phyloP scores from a whole-genome alignment of 2,888 invertebrate genomes.

The Operophtera brumata region DNA sequence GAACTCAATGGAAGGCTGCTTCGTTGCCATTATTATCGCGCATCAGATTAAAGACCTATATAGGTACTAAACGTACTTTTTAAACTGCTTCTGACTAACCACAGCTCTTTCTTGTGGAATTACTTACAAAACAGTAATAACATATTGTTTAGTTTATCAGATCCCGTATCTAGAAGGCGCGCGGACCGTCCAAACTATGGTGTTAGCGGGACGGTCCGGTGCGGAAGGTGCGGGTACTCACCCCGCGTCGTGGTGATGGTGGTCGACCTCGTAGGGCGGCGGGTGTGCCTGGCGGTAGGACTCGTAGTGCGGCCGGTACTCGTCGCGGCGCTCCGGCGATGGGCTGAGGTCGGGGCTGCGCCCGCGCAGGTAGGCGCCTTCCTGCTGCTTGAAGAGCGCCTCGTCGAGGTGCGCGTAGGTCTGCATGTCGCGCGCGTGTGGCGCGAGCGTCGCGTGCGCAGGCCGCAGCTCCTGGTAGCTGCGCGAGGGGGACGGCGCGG shows the following conservation, averaged over 20 bases:
- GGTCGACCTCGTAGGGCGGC: constrained; percentile 58
- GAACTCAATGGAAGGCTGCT: too few species aligned
- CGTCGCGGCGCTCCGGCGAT: constrained; percentile 62
- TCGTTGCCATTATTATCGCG: too few species aligned
- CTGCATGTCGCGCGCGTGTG: constrained; percentile 74
- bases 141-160: too few species aligned
- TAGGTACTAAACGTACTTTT: too few species aligned
- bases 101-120: too few species aligned
- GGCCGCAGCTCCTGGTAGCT: constrained; percentile 75
- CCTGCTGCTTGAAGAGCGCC: constrained; percentile 54
- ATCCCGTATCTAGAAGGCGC: too few species aligned
- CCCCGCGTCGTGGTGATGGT: constrained; percentile 59
- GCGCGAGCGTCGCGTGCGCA: constrained; percentile 40
- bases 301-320: constrained; percentile 68
- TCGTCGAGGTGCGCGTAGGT: constrained; percentile 68
- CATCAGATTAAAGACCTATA: too few species aligned
- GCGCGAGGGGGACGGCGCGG: constrained; percentile 60
- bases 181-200: too few species aligned
- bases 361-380: constrained; percentile 60
- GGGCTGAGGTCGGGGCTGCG: constrained; percentile 53
- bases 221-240: constrained; percentile 45
- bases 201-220: too few species aligned
- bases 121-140: too few species aligned
- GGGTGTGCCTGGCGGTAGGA: constrained; percentile 50
- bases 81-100: too few species aligned